These are phyloP conservation scores for Drosophila kikkawai DNA, from an alignment of 1,140 invertebrate species.

Conservation along the genomic window DNA sequence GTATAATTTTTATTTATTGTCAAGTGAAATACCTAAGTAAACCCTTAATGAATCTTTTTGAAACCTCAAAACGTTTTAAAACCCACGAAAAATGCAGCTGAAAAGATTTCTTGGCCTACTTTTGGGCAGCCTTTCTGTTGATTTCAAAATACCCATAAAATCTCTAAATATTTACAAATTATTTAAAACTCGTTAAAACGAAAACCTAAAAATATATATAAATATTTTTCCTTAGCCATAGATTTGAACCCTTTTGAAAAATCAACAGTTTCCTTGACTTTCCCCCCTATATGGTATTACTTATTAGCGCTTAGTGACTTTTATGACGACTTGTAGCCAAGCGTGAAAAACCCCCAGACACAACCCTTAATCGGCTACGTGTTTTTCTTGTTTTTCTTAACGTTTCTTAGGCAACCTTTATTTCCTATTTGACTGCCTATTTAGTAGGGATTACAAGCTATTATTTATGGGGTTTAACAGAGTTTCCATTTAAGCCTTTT, in stretches of 20 bases:
- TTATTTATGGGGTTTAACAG: constrained; percentile 9
- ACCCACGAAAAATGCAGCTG: too few species aligned
- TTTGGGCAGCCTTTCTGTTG: too few species aligned
- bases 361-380: constrained; percentile 9
- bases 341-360: constrained; percentile 26
- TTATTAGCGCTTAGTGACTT: constrained; percentile 36
- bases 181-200: background rate
- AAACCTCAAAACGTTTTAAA: too few species aligned
- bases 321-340: constrained; percentile 25
- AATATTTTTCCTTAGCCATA: background rate
- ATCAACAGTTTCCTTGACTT: background rate
- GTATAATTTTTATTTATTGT: background rate
- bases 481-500: background rate
- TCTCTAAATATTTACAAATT: background rate
- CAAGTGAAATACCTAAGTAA: background rate
- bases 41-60: background rate
- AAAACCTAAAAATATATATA: background rate
- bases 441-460: constrained; percentile 24
- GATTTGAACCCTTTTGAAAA: background rate
- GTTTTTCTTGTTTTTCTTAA: constrained; percentile 9
- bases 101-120: too few species aligned
- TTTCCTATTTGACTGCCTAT: background rate
- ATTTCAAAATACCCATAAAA: background rate
- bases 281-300: too few species aligned
- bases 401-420: constrained; percentile 19